phyloP scores from a whole-genome alignment of 2,113 vertebrate genomes.

The Micronisus gabar region DNA sequence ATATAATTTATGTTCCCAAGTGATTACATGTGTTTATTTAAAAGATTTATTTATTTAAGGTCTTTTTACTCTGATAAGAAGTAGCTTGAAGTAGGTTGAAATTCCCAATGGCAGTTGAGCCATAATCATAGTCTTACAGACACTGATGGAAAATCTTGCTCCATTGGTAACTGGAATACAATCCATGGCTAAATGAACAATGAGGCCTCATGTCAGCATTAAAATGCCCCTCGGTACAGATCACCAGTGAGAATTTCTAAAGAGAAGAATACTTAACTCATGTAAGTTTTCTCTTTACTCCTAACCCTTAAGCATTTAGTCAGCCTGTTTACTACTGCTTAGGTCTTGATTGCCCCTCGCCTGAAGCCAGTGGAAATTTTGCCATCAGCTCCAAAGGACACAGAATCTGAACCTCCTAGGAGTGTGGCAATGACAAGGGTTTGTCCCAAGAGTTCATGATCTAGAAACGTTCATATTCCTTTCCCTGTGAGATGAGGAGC shows the following conservation, averaged over 20 bases:
- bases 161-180: background rate
- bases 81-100: background rate
- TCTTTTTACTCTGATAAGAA: slow-evolving; percentile 43
- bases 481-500: background rate
- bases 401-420: background rate
- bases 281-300: background rate
- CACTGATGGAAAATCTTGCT: background rate
- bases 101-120: background rate
- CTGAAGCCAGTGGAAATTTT: background rate
- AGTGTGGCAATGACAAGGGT: background rate
- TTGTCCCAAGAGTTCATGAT: background rate
- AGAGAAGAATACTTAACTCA: background rate
- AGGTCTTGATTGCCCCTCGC: background rate
- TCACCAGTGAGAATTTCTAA: slow-evolving; percentile 26
- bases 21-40: slow-evolving; percentile 21
- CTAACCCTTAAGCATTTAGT: background rate
- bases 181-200: background rate
- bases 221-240: background rate
- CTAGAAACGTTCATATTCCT: background rate
- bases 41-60: background rate
- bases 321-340: background rate
- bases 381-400: background rate
- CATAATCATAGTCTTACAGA: background rate
- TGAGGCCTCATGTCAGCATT: background rate
- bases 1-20: background rate